Evolutionary conservation across 2,797 vertebrate species (phyloP).

Genomic region (Siniperca obscura): DNA sequence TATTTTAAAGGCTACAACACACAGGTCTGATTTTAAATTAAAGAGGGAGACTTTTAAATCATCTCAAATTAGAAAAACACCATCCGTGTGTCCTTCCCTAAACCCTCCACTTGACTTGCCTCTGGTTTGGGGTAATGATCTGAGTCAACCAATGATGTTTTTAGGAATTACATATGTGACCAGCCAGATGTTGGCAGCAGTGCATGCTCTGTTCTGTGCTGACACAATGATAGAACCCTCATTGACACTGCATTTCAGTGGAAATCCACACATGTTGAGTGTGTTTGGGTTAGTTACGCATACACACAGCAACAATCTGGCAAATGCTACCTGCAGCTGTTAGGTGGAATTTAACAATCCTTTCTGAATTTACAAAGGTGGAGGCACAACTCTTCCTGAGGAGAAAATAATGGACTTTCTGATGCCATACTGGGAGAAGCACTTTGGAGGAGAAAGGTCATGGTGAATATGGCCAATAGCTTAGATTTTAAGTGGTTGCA

Average conservation of each 20-base stretch:
- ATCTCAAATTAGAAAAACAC: neutral
- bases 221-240: slow-evolving; percentile 23
- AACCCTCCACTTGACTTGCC: slow-evolving; percentile 34
- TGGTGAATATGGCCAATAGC: slow-evolving; percentile 17
- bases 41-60: neutral
- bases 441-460: slow-evolving; percentile 50
- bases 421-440: slow-evolving; percentile 46
- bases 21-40: slow-evolving; percentile 16
- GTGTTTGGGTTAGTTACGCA: slow-evolving; percentile 20
- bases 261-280: slow-evolving; percentile 18
- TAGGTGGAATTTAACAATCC: slow-evolving; percentile 21
- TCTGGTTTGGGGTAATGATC: slow-evolving; percentile 41
- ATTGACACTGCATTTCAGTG: slow-evolving; percentile 8
- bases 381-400: slow-evolving; percentile 29
- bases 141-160: slow-evolving; percentile 49
- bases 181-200: slow-evolving; percentile 46
- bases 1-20: neutral
- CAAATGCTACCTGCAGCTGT: slow-evolving; percentile 32
- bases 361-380: slow-evolving; percentile 36
- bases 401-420: slow-evolving; percentile 71
- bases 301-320: slow-evolving; percentile 27
- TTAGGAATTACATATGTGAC: slow-evolving; percentile 44
- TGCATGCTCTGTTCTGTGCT: slow-evolving; percentile 3
- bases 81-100: slow-evolving; percentile 23
- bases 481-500: slow-evolving; percentile 35